Evolutionary conservation across 1,140 invertebrate genomes (phyloP).

Genomic region (Battus philenor): DNA sequence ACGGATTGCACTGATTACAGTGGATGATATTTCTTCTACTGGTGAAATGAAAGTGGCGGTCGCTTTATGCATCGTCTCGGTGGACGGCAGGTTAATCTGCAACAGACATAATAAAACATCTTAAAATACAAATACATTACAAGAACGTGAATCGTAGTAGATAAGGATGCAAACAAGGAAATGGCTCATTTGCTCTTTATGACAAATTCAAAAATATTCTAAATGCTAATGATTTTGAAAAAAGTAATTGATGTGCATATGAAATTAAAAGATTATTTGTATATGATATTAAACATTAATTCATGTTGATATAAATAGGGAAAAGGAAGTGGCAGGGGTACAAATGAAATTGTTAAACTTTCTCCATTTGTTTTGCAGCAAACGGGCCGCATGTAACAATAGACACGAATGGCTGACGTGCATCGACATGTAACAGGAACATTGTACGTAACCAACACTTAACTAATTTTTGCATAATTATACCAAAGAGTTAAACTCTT

Average conservation of each 20-base stretch:
- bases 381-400: slow-evolving; percentile 35
- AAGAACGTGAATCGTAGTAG: too few species aligned
- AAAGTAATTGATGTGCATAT: too few species aligned
- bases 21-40: slow-evolving; percentile 32
- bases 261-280: too few species aligned
- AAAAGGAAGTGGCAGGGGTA: slow-evolving; percentile 33
- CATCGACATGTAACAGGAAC: slow-evolving; percentile 31
- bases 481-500: background rate
- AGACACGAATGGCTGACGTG: slow-evolving; percentile 27
- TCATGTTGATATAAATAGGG: slow-evolving; percentile 17
- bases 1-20: slow-evolving; percentile 21
- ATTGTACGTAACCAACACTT: slow-evolving; percentile 11
- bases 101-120: too few species aligned
- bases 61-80: slow-evolving; percentile 61
- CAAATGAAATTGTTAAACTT: slow-evolving; percentile 37
- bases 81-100: slow-evolving; percentile 55
- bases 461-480: background rate
- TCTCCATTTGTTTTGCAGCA: slow-evolving; percentile 41
- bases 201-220: too few species aligned
- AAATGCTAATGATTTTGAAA: too few species aligned
- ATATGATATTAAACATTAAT: too few species aligned
- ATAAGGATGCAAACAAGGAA: too few species aligned
- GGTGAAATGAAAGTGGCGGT: slow-evolving; percentile 68
- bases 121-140: too few species aligned
- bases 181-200: too few species aligned